A percentile compares a stretch with the other conserved stretches of the same genome.
Evolutionary conservation across 1,140 invertebrate species (phyloP).

Genomic region (Tenebrio molitor): DNA sequence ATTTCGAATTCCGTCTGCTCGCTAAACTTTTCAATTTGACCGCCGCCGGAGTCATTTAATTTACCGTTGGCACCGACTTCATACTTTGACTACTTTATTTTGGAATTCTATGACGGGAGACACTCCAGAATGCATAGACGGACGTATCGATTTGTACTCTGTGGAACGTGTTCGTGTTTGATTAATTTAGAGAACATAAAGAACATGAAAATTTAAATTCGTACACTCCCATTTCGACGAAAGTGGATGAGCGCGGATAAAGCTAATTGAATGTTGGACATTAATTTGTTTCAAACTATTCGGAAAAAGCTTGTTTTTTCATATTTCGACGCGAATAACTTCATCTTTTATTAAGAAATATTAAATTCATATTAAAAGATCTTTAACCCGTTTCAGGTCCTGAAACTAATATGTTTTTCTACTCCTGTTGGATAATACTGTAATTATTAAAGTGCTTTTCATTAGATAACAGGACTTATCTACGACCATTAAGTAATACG

Average conservation of each 20-base stretch:
- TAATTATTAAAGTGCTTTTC: too few relatives aligned
- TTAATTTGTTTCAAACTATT: too few relatives aligned
- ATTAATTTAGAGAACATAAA: slow-evolving; percentile 34
- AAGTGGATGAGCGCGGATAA: neutral
- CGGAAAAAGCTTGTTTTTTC: too few relatives aligned
- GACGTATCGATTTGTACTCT: slow-evolving; percentile 35
- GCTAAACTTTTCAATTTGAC: slow-evolving; percentile 44
- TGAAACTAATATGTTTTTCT: too few relatives aligned
- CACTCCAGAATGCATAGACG: slow-evolving; percentile 31
- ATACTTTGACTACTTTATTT: slow-evolving; percentile 40
- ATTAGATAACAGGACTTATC: too few relatives aligned
- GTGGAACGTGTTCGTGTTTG: slow-evolving; percentile 15
- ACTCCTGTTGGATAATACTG: too few relatives aligned
- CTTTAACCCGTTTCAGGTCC: too few relatives aligned
- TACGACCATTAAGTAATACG: too few relatives aligned
- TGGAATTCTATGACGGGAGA: slow-evolving; percentile 35
- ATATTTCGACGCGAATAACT: too few relatives aligned
- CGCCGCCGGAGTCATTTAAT: slow-evolving; percentile 38
- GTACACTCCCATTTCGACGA: neutral
- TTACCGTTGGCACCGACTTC: slow-evolving; percentile 34
- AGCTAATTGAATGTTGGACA: slow-evolving; percentile 14
- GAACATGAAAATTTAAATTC: slow-evolving; percentile 28
- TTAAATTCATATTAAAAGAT: too few relatives aligned
- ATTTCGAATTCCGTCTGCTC: slow-evolving; percentile 36
- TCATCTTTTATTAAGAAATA: too few relatives aligned